Base-by-base conservation (phyloP, 2,888 invertebrate species). In the Macrosiphum euphorbiae region DNA sequence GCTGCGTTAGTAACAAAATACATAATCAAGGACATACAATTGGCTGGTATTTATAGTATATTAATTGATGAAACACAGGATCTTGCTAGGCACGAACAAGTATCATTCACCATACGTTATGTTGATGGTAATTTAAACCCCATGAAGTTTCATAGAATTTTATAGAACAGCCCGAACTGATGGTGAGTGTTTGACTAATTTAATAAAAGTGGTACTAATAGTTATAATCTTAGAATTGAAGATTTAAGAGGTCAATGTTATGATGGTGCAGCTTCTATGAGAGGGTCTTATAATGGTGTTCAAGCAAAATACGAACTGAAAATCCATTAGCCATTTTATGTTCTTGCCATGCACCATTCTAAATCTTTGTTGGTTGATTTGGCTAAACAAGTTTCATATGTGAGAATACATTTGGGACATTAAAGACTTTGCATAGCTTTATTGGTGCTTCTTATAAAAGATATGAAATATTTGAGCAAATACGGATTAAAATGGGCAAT, bases 11-110 rank as follows among this genome's bases (percentile, higher is more conserved):
- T 50, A 50, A 50, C 50, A 50, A 50, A 50, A 50, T 13, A 11
- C 1, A 52, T 52, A 52, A 52, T 52, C 16, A 11, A 52, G 16
- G 16, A 52, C 16, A 16, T 52, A 52, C 52, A 52, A 52, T 11
- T 16, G 16, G 52, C 50, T 24, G 52, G 88, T 52, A 88, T 52
- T 41, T 88, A 52, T 50, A 58, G 55, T 35, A 41, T 89, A 89
- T 41, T 89, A 52, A 50, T 89, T 52, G 89, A 89, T 8, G 89
- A 89, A 52, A 89, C 89, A 8, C 86, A 86, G 24, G 86, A 86
- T 24, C 41, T 41, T 35, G 28, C 44, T 86, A 86, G 86, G 47
- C 86, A 89, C 24, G 89, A n/a, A 89, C 89, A 89, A 89, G 89
- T 89, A n/a, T 52, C 89, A 41, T 35, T 89, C 16, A 28, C 24